Evolutionary conservation across 2,888 invertebrate species (phyloP).

Genomic region (Patella caerulea): DNA sequence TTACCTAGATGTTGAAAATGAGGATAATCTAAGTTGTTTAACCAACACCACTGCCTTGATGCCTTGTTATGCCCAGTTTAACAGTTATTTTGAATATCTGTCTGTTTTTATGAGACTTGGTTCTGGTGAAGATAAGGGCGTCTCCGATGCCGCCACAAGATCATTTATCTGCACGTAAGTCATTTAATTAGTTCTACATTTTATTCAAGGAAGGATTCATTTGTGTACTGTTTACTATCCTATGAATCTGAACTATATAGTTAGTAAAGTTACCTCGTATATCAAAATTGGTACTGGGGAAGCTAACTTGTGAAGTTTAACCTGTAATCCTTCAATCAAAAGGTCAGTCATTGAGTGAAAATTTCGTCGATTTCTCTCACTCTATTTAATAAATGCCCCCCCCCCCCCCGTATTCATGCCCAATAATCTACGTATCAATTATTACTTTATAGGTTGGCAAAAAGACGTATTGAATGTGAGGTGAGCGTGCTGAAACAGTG

Average conservation of each 20-base stretch:
- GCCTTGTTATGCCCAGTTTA: slow-evolving; percentile 33
- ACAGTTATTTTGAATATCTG: slow-evolving; percentile 34
- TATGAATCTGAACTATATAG: too few relatives aligned
- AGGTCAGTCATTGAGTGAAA: too few relatives aligned
- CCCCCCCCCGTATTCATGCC: too few relatives aligned
- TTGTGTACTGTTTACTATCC: too few relatives aligned
- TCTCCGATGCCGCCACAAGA: slow-evolving; percentile 27
- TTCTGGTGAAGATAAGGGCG: slow-evolving; percentile 21
- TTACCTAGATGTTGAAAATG: background rate
- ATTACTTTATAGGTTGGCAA: slow-evolving; percentile 23
- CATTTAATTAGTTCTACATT: too few relatives aligned
- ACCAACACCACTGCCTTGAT: slow-evolving; percentile 28
- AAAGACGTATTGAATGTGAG: slow-evolving; percentile 32
- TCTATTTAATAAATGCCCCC: too few relatives aligned
- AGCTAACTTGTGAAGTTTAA: too few relatives aligned
- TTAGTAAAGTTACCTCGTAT: too few relatives aligned
- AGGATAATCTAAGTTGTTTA: slow-evolving; percentile 29
- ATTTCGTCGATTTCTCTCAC: too few relatives aligned
- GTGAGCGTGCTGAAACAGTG: slow-evolving; percentile 28
- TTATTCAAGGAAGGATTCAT: too few relatives aligned
- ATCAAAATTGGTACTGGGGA: too few relatives aligned
- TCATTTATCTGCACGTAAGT: slow-evolving; percentile 35
- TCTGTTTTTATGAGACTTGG: slow-evolving; percentile 32
- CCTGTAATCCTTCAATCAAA: too few relatives aligned
- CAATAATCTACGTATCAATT: background rate